Percentiles rank a stretch among this genome's conserved stretches.
Conservation (phyloP, 2,888 invertebrate genomes). For the Elegia similella region DNA sequence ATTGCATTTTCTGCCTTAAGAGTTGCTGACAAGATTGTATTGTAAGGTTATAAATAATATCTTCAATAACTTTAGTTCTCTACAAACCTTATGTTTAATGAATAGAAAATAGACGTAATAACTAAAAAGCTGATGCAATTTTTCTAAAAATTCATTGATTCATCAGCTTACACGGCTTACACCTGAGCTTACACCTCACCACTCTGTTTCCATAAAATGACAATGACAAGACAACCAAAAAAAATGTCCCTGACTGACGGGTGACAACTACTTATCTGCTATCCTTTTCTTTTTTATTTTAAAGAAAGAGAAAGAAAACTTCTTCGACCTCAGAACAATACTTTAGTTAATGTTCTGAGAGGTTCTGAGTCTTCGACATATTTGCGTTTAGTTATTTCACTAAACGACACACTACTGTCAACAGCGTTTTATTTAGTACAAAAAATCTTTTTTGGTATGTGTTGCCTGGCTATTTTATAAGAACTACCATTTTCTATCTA, state of each 20-base stretch:
- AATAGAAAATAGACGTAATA: not conserved
- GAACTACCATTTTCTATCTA: not conserved
- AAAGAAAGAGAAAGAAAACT: not conserved
- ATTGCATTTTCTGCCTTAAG: too few species aligned
- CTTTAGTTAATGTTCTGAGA: too few species aligned
- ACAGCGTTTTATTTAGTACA: not conserved
- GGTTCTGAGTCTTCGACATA: too few species aligned
- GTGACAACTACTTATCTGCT: not conserved
- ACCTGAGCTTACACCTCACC: too few species aligned
- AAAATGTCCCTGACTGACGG: too few species aligned
- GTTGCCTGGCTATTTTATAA: not conserved
- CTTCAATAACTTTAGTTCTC: not conserved
- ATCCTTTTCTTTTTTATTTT: not conserved
- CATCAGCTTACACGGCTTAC: not conserved
- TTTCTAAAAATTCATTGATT: slow-evolving; percentile 1
- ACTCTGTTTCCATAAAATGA: too few species aligned
- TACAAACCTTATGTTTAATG: not conserved
- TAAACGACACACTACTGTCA: not conserved
- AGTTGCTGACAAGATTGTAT: too few species aligned
- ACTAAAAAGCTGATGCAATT: not conserved
- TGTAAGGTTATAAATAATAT: slow-evolving; percentile 4
- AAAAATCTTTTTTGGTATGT: not conserved
- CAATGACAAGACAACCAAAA: too few species aligned
- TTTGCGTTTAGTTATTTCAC: not conserved
- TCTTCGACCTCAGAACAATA: not conserved